Evolutionary conservation across 2,113 vertebrate genomes (phyloP).

Genomic region (Paradisaea rubra): DNA sequence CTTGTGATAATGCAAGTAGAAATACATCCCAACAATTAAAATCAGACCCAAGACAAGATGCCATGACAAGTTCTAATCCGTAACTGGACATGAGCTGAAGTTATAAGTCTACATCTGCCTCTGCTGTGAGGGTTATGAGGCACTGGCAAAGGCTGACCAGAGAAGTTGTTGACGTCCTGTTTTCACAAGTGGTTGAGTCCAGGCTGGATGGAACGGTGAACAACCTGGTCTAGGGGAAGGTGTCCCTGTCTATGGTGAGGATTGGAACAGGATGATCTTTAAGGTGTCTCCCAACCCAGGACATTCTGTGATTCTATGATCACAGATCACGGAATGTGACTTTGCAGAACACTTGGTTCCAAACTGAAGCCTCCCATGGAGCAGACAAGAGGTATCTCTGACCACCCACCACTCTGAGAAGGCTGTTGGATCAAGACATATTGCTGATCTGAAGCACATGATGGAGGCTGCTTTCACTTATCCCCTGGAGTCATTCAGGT

Average conservation of each 20-base stretch:
- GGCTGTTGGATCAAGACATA: background rate
- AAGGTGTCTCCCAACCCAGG: background rate
- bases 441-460: fast-evolving
- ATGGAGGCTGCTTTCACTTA: background rate
- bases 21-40: background rate
- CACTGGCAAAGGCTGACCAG: too few species aligned
- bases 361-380: background rate
- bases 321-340: too few species aligned
- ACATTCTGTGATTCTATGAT: too few species aligned
- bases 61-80: background rate
- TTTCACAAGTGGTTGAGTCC: too few species aligned
- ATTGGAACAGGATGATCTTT: fast-evolving
- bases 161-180: too few species aligned
- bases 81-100: background rate
- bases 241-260: background rate
- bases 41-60: background rate
- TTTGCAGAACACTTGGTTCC: background rate
- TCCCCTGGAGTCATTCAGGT: fast-evolving
- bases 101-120: background rate
- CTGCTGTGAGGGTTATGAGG: background rate
- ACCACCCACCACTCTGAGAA: background rate
- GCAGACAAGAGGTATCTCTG: background rate
- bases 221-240: background rate
- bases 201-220: background rate
- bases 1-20: background rate